Evolutionary conservation across 2,797 vertebrate genomes (phyloP), one percentile per base, ranked within the genome.

Genomic region (Chiroxiphia lanceolata): DNA sequence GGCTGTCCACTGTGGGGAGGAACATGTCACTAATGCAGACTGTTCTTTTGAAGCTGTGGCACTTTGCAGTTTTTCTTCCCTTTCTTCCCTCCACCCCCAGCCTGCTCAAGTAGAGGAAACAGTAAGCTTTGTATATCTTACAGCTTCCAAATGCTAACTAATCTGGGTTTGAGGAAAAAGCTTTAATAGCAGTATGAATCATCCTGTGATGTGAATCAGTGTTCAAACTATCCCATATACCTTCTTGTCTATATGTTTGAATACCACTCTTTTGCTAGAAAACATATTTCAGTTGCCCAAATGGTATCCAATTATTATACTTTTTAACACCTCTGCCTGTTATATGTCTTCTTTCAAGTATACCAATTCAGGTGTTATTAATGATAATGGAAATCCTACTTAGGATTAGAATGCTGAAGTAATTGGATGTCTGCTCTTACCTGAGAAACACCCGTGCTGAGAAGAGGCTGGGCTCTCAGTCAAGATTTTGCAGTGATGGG

Each of bases 281-380:
- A 95, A 96, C 81, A 26, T 34, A 34, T 90, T 96, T 96, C 91
- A 96, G 63, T 94, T 96, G 89, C 92, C 90, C 87, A 87, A 87
- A 85, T 44, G 38, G 22, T 93, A 54, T 96, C 87, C 80, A 85
- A 8, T 95, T 96, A 95, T 81, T 84, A 65, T 81, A 81, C 54
- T 94, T 87, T 76, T 74, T 90, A 90, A 83, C 65, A 80, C 64
- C 68, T 68, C 75, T 93, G 92, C 70, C 68, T 95, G 81, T 77
- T 89, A 89, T 56, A 15, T 75, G 53, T 83, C 34, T 96, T 93
- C 93, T 93, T 97, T 97, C 80, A 97, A 87, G 90, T 93, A 82
- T 47, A 89, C 44, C 86, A 69, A 84, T 94, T 50, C 29, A 81
- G 56, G 42, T 94, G 61, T 92, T 92, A 61, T 72, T 94, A 96